Base-by-base conservation (phyloP, 2,888 invertebrate genomes). In the Leistus spinibarbis region DNA sequence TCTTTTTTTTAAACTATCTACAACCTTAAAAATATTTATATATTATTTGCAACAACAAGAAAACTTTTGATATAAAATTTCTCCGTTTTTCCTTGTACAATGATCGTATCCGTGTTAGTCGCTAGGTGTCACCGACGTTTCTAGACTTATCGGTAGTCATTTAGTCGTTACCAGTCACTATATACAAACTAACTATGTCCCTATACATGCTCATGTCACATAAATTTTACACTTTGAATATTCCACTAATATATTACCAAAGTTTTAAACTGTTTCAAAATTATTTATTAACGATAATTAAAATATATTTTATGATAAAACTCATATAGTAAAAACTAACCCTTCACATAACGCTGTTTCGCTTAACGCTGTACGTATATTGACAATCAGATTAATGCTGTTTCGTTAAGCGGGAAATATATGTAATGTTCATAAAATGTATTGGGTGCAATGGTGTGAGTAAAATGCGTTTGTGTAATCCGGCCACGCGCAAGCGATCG, bases 71-170 rank as follows among this genome's bases (percentile, higher is more conserved):
- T 40, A 10, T 40, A 4, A 40, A 40, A 40, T 40, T 40, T 40
- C 7, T 40, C 13, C 7, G 10, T 1, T 40, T 40, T 40, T 13
- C 10, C 40, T n/a, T 62, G 69, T 56, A 60, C 69, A 40, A 69
- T 60, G 22, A n/a, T 54, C 57, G 57, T 56, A 60, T 69, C 69
- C 69, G 69, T 69, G 69, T 60, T 69, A 69, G 69, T 69, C 69
- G 69, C 69, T 69, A 69, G 69, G 69, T 69, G 69, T 40, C 69
- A 60, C 69, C 40, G 19, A 24, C 23, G 40, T 40, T 40, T 40
- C 13, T 40, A 40, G 40, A 71, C 71, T 70, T 71, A 71, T 71
- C 71, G 65, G 65, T 71, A 71, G 64, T 71, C 65, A 71, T 71
- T 64, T 64, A 71, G 71, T 71, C 65, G 56, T 63, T 63, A 63